Conservation (phyloP, 2,888 invertebrate species). For the Automeris io region DNA sequence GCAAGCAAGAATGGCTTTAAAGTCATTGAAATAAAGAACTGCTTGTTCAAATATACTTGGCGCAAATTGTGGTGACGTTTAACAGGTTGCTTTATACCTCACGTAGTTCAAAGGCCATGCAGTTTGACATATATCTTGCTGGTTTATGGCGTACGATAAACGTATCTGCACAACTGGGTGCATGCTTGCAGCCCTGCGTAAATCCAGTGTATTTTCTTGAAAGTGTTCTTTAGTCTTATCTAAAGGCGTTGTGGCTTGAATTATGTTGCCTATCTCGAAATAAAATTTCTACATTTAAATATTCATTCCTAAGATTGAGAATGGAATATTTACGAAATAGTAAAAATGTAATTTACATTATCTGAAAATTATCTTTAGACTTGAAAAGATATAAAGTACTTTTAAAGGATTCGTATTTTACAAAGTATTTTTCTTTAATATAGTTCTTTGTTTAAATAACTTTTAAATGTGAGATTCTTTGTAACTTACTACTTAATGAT, state of each 20-base stretch:
- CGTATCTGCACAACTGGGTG: slow-evolving; percentile 38
- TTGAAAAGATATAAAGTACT: too few species aligned
- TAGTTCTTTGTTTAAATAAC: too few species aligned
- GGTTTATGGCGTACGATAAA: slow-evolving; percentile 59
- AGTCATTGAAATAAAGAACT: slow-evolving; percentile 32
- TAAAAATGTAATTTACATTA: too few species aligned
- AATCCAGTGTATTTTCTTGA: slow-evolving; percentile 15
- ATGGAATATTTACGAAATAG: too few species aligned
- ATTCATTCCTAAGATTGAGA: too few species aligned
- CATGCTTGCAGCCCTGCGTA: slow-evolving; percentile 20
- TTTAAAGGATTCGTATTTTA: too few species aligned
- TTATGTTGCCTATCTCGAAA: background rate
- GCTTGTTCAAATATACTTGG: slow-evolving; percentile 23
- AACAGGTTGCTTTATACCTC: slow-evolving; percentile 48
- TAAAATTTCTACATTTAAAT: background rate
- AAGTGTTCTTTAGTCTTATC: slow-evolving; percentile 26
- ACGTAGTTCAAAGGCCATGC: slow-evolving; percentile 51
- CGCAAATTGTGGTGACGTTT: slow-evolving; percentile 32
- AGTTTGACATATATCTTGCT: slow-evolving; percentile 53
- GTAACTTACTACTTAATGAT: too few species aligned
- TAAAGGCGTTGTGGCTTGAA: slow-evolving; percentile 21
- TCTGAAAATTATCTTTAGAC: too few species aligned
- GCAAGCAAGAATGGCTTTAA: slow-evolving; percentile 32
- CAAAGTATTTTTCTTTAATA: too few species aligned
- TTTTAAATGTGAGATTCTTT: too few species aligned